Base-by-base conservation (phyloP, 2,888 invertebrate species). In the Drosophila merina region DNA sequence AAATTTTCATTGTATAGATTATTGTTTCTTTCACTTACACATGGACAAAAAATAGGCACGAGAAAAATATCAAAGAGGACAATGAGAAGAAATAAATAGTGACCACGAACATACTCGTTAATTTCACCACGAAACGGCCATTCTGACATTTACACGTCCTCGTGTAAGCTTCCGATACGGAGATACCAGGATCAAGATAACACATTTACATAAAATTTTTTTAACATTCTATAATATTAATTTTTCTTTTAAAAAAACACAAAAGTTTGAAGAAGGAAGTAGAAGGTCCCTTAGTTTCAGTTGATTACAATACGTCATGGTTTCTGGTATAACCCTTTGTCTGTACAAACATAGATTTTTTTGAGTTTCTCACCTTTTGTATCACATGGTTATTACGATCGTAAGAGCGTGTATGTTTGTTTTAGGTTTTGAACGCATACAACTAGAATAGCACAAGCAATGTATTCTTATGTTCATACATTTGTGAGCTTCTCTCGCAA, bases 381-480 rank as follows among this genome's bases (percentile, higher is more conserved):
- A 84, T 84, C 84, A 84, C 76, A 88, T 88, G 79, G 84, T 84
- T 86, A 80, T 88, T 88, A 88, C 79, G 88, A 84, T 86, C 70
- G 71, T 84, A 84, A 72, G 64, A 49, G 57, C 56, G 42, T 74
- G 57, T 71, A 38, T 77, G 57, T 62, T 52, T 70, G 50, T 36
- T 64, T 79, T 57, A 67, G 74, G 14, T 80, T 72, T 77, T 66
- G 38, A 80, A 81, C 82, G 68, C 14, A 14, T 75, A 84, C 73
- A 86, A 55, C 73, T 71, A 71, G 73, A 74, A 81, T 81, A 86
- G 31, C 70, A 38, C 45, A 64, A 55, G 63, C 54, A 52, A 38
- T 30, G 56, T 48, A 54, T 54, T 52, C 14, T 14, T 33, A 33
- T 12, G 38, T n/a, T 26, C 14, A 57, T 38, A 57, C 44, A 56